Percentiles rank a stretch among this genome's conserved stretches.
phyloP scores from a whole-genome alignment of 2,888 invertebrate genomes.

The Ptychoptera albimana region DNA sequence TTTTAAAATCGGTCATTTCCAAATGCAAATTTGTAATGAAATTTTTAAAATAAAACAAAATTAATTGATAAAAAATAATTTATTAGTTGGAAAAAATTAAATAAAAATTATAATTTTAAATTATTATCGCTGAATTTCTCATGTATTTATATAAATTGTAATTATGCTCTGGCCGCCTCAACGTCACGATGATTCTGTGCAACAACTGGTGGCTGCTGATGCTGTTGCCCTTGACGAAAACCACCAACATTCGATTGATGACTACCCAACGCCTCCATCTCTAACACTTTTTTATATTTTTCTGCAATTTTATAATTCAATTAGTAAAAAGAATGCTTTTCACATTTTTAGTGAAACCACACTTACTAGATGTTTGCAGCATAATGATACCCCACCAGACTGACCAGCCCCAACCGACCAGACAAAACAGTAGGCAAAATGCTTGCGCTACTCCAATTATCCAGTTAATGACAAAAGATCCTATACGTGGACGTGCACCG shows the following conservation, averaged over 20 bases:
- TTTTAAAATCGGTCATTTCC: no score
- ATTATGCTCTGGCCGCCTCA: background rate
- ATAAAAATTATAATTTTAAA: no score
- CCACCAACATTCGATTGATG: background rate
- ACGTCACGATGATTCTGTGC: slow-evolving; percentile 7
- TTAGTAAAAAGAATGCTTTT: background rate
- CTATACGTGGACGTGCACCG: slow-evolving; percentile 55
- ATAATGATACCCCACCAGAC: slow-evolving; percentile 95
- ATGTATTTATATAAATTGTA: no score
- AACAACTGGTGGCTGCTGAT: slow-evolving; percentile 4
- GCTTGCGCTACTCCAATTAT: slow-evolving; percentile 78
- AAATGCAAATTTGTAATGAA: no score
- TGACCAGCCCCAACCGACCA: slow-evolving; percentile 97
- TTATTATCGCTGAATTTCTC: no score
- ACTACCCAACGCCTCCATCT: background rate
- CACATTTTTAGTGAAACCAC: no score
- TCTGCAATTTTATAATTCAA: background rate
- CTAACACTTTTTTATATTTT: slow-evolving; percentile 1
- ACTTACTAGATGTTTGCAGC: slow-evolving; percentile 77
- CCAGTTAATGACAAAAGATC: slow-evolving; percentile 70
- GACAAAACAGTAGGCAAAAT: slow-evolving; percentile 85
- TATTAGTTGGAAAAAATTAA: no score
- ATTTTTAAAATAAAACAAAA: no score
- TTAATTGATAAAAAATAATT: no score
- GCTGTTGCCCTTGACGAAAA: background rate